Conservation (phyloP, 2,888 invertebrate genomes). For the Cylloceria caligata region DNA sequence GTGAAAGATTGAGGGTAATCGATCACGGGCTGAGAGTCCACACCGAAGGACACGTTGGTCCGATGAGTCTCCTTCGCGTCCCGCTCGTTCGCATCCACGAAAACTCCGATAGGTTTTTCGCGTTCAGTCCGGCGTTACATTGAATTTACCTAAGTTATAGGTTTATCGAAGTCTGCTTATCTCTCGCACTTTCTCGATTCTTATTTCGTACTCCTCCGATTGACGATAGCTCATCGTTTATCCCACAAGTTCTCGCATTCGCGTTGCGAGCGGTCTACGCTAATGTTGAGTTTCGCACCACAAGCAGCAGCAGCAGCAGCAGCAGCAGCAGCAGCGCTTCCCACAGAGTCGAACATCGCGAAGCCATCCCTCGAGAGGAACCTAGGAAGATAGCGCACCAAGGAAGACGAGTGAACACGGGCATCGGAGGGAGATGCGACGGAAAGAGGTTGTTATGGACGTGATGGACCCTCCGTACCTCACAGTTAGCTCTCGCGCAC, state of each 20-base stretch:
- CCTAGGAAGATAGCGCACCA: slow-evolving; percentile 72
- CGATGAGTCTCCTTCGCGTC: slow-evolving; percentile 56
- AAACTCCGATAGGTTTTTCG: slow-evolving; percentile 55
- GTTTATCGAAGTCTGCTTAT: slow-evolving; percentile 70
- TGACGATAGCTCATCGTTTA: slow-evolving; percentile 62
- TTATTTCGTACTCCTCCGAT: slow-evolving; percentile 62
- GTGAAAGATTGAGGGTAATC: slow-evolving; percentile 76
- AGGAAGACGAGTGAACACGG: slow-evolving; percentile 57
- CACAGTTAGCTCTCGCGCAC: slow-evolving; percentile 67
- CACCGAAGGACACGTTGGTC: slow-evolving; percentile 76
- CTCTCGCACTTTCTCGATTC: slow-evolving; percentile 58
- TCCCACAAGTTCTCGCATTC: slow-evolving; percentile 54
- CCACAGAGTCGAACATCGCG: slow-evolving; percentile 67
- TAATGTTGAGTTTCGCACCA: slow-evolving; percentile 55
- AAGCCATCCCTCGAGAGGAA: slow-evolving; percentile 73
- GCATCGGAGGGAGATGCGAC: slow-evolving; percentile 55
- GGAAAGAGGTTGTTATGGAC: slow-evolving; percentile 82
- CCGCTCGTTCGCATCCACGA: slow-evolving; percentile 75
- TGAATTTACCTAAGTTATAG: slow-evolving; percentile 82
- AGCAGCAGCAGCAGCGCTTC: slow-evolving; percentile 72
- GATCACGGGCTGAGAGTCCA: slow-evolving; percentile 75
- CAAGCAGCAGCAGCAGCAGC: slow-evolving; percentile 69
- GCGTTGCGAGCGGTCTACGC: slow-evolving; percentile 48
- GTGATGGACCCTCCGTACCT: slow-evolving; percentile 84
- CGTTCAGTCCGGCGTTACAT: slow-evolving; percentile 75